Conservation (phyloP, 2,888 invertebrate species). For the Xanthia icteritia region DNA sequence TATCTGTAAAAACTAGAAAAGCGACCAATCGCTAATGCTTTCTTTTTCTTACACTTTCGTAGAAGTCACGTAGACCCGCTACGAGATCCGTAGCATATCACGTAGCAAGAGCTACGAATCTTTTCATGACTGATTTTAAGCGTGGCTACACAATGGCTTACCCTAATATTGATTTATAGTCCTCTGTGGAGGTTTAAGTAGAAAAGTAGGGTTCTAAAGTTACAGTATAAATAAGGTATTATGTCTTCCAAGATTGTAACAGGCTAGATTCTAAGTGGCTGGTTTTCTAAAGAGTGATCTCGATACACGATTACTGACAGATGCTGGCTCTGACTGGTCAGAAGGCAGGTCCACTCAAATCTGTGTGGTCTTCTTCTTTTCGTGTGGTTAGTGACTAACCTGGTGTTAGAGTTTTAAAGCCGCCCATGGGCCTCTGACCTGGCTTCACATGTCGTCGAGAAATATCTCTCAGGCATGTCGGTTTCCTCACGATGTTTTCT, state of each 20-base stretch:
- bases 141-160: not conserved
- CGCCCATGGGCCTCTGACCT: too few relatives aligned
- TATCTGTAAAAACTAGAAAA: not conserved
- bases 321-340: not conserved
- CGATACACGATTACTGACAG: not conserved
- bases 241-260: not conserved
- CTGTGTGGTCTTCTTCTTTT: too few relatives aligned
- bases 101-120: conserved; percentile 62
- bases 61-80: conserved; percentile 55
- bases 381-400: too few relatives aligned
- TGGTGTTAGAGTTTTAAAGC: too few relatives aligned
- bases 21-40: conserved; percentile 5
- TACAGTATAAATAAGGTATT: not conserved
- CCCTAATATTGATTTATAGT: conserved; percentile 28
- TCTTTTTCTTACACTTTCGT: conserved; percentile 31
- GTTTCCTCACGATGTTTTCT: too few relatives aligned
- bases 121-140: conserved; percentile 18
- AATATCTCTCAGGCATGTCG: too few relatives aligned
- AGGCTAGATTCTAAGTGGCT: not conserved
- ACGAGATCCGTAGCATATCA: conserved; percentile 56
- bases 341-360: too few relatives aligned
- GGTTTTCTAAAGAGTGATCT: not conserved
- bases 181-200: not conserved
- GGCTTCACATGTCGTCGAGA: too few relatives aligned
- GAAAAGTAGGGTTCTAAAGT: not conserved